Evolutionary conservation across 2,888 invertebrate genomes (phyloP), one percentile per base, ranked within the genome.

Genomic region (Nephrotoma flavescens): DNA sequence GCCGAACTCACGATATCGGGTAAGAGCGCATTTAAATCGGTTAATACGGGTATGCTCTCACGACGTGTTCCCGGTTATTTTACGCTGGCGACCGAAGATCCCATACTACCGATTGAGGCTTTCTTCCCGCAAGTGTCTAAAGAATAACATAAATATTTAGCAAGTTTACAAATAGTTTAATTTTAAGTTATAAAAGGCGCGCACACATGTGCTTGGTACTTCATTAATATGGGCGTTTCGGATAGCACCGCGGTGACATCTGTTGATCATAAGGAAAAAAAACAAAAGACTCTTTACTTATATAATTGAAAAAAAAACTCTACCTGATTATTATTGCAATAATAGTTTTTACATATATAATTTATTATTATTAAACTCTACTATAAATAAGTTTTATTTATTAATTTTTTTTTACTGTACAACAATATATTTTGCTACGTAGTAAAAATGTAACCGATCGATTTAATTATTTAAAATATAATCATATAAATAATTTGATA

Each of bases 81-180:
- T 88, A 95, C 95, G 41, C 94, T 96, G 91, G 94, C 95, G 0
- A 95, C 96, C 0, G 96, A 96, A 88, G 96, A 96, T 90, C 96
- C 96, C 0, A 95, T 96, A 86, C 92, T 96, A 86, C 96, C 96
- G 0, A 95, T 96, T 88, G 96, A 96, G 91, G 95, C 96, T 0
- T 96, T 96, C 91, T 96, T 96, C 90, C 95, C 96, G 19, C 95
- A 95, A 89, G 90, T 95, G 88, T 94, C 93, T 90, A 94, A 93
- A 90, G 93, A 93, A 91, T 92, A 93, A 90, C 31, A 86, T 12
- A 83, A 15, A 41, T 47, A 71, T 41, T 15, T 19, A 57, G n/a
- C 52, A n/a, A 52, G 6, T 57, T 2, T 19, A 19, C 31, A 71
- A 71, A 31, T 31, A 9, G 4, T 9, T 71, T 71, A 71, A 71